Conservation (phyloP, 2,113 vertebrate species). For the Zosterops borbonicus region DNA sequence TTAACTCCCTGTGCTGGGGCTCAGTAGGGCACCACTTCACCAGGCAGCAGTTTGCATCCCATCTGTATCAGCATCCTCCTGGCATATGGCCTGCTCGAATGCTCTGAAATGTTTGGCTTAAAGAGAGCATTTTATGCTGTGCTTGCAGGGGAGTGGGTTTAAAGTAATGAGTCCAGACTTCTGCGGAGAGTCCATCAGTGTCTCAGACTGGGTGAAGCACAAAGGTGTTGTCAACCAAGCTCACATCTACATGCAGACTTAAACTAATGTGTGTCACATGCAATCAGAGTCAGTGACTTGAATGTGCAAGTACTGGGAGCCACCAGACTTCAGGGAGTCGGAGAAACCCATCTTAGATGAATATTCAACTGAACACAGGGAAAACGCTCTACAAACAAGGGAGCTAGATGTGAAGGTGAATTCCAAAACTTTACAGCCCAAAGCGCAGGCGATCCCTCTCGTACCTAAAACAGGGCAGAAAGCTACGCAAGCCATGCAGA, state of each 20-base stretch:
- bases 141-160: not conserved
- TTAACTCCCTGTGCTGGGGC: not conserved
- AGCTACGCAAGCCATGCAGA: not conserved
- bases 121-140: not conserved
- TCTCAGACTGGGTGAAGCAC: not conserved
- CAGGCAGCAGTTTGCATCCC: not conserved
- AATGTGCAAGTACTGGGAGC: not conserved
- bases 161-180: not conserved
- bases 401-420: not conserved
- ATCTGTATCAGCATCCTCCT: not conserved
- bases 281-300: not conserved
- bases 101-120: not conserved
- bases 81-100: not conserved
- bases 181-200: not conserved
- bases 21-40: accelerated
- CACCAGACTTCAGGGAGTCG: not conserved
- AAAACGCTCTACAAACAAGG: not conserved
- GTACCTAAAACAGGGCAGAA: not conserved
- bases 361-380: not conserved
- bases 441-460: not conserved
- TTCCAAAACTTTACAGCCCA: not conserved
- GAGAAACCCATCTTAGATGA: not conserved
- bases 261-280: not conserved
- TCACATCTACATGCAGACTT: not conserved
- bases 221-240: constrained; percentile 9